These are phyloP conservation scores for Pitta sordida DNA, from an alignment of 2,113 vertebrate species.

Conservation along the genomic window DNA sequence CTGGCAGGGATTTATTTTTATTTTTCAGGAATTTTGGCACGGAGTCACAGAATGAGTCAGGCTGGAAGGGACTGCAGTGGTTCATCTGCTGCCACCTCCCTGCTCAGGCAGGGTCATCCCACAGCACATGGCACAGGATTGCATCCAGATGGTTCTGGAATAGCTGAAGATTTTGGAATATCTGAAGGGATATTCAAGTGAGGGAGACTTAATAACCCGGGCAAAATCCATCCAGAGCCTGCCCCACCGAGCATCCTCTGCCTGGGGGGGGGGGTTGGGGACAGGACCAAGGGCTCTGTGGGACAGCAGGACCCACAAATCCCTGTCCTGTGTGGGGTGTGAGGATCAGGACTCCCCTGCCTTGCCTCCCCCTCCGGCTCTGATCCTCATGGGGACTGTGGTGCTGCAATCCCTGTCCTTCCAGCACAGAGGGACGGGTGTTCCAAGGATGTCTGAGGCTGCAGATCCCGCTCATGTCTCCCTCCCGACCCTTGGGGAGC, in stretches of 20 bases:
- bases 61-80: neutral
- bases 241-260: neutral
- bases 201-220: neutral
- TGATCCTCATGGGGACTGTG: neutral
- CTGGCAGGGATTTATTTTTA: neutral
- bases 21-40: neutral
- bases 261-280: fast-evolving
- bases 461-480: neutral
- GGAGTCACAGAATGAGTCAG: neutral
- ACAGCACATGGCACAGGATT: neutral
- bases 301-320: fast-evolving
- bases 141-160: neutral
- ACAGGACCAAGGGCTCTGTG: fast-evolving
- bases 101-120: neutral
- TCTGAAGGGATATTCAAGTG: neutral
- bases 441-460: neutral
- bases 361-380: neutral
- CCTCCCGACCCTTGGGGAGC: neutral
- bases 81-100: neutral
- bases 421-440: fast-evolving
- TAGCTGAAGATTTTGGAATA: neutral
- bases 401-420: neutral
- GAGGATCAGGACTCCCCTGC: fast-evolving
- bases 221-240: neutral
- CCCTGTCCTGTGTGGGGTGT: fast-evolving